Percentiles rank a stretch among this genome's conserved stretches.
These are phyloP conservation scores for Solenopsis invicta DNA, from an alignment of 1,140 invertebrate genomes.

Conservation along the genomic window DNA sequence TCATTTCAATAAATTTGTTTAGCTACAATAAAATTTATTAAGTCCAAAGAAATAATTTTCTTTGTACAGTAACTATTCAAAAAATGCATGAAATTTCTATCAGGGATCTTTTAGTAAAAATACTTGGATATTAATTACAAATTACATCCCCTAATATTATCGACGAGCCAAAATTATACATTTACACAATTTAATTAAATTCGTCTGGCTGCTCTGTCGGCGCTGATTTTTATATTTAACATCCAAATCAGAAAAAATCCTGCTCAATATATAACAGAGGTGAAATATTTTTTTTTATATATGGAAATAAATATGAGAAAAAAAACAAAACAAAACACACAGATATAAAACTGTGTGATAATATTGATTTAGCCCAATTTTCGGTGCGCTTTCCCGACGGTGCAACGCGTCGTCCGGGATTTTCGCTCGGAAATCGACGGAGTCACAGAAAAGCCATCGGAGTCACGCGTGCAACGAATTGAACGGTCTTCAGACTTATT, in stretches of 20 bases:
- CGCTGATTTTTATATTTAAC: constrained; percentile 12
- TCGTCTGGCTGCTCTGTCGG: not conserved
- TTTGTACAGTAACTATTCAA: too few relatives aligned
- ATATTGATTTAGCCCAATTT: constrained; percentile 41
- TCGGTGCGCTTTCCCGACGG: constrained; percentile 13
- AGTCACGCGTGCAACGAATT: constrained; percentile 36
- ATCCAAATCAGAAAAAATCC: not conserved
- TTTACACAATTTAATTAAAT: not conserved
- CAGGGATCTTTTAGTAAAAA: too few relatives aligned
- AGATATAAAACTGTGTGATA: not conserved
- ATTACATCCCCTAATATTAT: too few relatives aligned
- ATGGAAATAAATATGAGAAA: not conserved
- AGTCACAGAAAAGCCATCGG: constrained; percentile 39
- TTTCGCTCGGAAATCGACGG: constrained; percentile 21
- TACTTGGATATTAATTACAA: too few relatives aligned
- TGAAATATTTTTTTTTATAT: constrained; percentile 8
- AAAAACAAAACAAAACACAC: not conserved
- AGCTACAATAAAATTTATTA: too few relatives aligned
- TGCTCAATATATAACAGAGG: not conserved
- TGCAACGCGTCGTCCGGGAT: not conserved
- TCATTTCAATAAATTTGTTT: too few relatives aligned
- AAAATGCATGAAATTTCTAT: too few relatives aligned
- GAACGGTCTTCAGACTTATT: constrained; percentile 32
- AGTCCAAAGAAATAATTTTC: too few relatives aligned
- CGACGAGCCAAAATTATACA: not conserved